A percentile compares a stretch with the other conserved stretches of the same genome.
These are phyloP conservation scores for Parelbella ahira DNA, from an alignment of 2,888 invertebrate genomes.

Conservation along the genomic window DNA sequence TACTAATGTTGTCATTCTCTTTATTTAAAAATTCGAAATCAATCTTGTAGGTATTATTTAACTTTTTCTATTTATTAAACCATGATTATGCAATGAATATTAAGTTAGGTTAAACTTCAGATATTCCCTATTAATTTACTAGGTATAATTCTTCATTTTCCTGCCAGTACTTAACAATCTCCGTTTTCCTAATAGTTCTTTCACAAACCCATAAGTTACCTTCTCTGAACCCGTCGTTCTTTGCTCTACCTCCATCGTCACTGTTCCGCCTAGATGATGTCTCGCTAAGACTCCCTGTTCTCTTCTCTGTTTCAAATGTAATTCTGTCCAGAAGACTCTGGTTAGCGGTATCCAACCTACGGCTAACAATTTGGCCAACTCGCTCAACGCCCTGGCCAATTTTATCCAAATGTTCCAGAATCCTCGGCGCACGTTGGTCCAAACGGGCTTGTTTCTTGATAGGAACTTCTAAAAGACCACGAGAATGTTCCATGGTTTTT, in stretches of 20 bases:
- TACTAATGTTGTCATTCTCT: no score
- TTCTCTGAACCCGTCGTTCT: constrained; percentile 47
- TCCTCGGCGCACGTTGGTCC: constrained; percentile 42
- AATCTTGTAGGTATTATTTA: no score
- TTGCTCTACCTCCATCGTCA: constrained; percentile 53
- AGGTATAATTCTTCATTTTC: no score
- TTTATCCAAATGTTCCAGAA: constrained; percentile 35
- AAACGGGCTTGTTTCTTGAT: constrained; percentile 43
- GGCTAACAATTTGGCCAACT: constrained; percentile 36
- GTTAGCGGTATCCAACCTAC: constrained; percentile 38
- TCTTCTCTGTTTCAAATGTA: constrained; percentile 60
- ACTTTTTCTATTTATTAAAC: no score
- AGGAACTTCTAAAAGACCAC: constrained; percentile 38
- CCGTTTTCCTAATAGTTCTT: no score
- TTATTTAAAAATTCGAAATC: no score
- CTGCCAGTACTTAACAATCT: no score
- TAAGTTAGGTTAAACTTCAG: no score
- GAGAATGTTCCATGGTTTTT: constrained; percentile 55
- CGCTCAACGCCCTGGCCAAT: constrained; percentile 35
- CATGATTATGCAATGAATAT: no score
- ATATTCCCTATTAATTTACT: no score
- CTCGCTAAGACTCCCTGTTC: constrained; percentile 57
- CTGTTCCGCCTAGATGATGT: constrained; percentile 67
- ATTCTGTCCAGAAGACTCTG: constrained; percentile 49
- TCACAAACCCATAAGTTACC: constrained; percentile 38